A percentile compares a stretch with the other conserved stretches of the same genome.
Conservation (phyloP, 1,140 invertebrate genomes). For the Aphaenogaster floridana region DNA sequence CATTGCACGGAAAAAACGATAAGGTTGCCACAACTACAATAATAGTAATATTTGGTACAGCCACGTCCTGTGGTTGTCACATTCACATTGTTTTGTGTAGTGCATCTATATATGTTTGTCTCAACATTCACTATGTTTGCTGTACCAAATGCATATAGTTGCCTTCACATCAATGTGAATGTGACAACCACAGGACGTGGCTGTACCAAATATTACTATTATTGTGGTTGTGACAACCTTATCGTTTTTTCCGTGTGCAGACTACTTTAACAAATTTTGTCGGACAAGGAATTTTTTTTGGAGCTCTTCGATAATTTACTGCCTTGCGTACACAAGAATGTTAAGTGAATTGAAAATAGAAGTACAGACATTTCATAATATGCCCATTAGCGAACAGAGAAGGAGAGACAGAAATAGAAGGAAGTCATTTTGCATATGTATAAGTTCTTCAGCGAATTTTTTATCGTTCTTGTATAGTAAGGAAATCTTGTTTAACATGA, state of each 20-base stretch:
- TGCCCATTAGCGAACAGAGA: not conserved
- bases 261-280: not conserved
- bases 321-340: not conserved
- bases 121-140: no score
- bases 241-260: not conserved
- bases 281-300: not conserved
- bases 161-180: no score
- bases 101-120: no score
- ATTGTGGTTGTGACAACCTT: no score
- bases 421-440: not conserved
- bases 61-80: no score
- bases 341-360: not conserved
- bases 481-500: not conserved
- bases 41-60: no score
- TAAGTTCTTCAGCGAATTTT: not conserved
- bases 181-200: no score
- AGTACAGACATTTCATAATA: not conserved
- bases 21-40: no score
- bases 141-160: no score
- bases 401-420: not conserved
- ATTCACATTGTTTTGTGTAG: no score
- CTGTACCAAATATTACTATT: no score
- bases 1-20: no score
- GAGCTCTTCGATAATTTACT: not conserved
- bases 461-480: not conserved